phyloP scores from a whole-genome alignment of 2,888 invertebrate species.

The Xiphydria camelus region DNA sequence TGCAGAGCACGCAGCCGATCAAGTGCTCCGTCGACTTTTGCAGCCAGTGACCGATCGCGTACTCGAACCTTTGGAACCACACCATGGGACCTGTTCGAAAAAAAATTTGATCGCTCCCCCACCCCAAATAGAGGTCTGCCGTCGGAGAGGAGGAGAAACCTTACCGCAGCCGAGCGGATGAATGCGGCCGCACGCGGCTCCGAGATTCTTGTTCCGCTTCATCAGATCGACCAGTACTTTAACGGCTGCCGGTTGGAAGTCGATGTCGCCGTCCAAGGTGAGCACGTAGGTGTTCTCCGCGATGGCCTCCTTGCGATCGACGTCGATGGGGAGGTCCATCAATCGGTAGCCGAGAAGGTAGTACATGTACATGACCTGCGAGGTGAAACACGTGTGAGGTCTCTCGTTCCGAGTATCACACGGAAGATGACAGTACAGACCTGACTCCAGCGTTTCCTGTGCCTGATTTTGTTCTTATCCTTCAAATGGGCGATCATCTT shows the following conservation, averaged over 20 bases:
- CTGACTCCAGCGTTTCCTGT: conserved; percentile 93
- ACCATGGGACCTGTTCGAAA: conserved; percentile 71
- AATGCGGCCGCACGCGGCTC: conserved; percentile 88
- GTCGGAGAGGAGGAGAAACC: neutral
- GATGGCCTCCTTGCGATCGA: conserved; percentile 66
- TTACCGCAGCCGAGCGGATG: conserved; percentile 78
- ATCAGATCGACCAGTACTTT: conserved; percentile 80
- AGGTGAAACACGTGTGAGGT: too few species aligned
- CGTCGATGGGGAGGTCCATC: conserved; percentile 68
- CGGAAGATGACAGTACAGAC: too few species aligned
- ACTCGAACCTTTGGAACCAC: conserved; percentile 88
- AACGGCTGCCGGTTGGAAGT: conserved; percentile 81
- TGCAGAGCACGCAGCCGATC: conserved; percentile 87
- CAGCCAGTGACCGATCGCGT: conserved; percentile 91
- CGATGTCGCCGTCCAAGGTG: conserved; percentile 87
- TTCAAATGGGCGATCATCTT: conserved; percentile 86
- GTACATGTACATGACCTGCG: conserved; percentile 89
- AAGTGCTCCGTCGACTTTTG: conserved; percentile 91
- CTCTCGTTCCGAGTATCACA: too few species aligned
- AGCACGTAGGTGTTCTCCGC: conserved; percentile 83
- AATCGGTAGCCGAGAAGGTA: conserved; percentile 81
- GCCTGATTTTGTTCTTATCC: conserved; percentile 84
- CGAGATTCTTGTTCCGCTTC: conserved; percentile 78
- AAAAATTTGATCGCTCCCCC: neutral
- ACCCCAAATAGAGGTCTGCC: too few species aligned